These are phyloP conservation scores for Eupleurogrammus muticus DNA, from an alignment of 2,797 vertebrate species.

Conservation along the genomic window DNA sequence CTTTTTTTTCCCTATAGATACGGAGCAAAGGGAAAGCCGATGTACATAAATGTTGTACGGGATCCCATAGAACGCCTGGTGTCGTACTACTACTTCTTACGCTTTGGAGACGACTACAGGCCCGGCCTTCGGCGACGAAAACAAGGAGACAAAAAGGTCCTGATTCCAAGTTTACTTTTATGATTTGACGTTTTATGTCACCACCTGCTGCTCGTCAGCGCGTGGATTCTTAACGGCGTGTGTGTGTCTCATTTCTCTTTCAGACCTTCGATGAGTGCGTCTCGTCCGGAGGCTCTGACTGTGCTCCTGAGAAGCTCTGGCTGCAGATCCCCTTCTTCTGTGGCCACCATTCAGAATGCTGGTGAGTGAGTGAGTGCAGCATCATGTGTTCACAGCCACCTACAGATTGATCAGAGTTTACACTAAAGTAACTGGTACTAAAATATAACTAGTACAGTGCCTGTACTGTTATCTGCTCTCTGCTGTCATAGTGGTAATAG, in stretches of 20 bases:
- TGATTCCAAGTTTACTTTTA: not conserved
- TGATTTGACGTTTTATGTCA: not conserved
- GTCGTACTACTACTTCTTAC: constrained; percentile 97
- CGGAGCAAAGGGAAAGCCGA: constrained; percentile 90
- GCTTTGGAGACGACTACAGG: constrained; percentile 97
- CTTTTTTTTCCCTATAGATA: constrained; percentile 80
- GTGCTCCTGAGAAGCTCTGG: constrained; percentile 97
- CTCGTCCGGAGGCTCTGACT: constrained; percentile 93
- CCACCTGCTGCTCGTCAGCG: not conserved
- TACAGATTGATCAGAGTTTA: too few species aligned
- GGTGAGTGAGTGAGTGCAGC: constrained; percentile 81
- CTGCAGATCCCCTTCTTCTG: constrained; percentile 99
- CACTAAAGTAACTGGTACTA: too few species aligned
- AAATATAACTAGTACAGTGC: too few species aligned
- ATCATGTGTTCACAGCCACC: not conserved
- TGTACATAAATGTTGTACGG: constrained; percentile 97
- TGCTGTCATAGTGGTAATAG: too few species aligned
- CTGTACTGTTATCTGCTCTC: too few species aligned
- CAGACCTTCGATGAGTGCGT: constrained; percentile 99
- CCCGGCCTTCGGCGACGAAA: constrained; percentile 93
- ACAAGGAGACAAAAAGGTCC: constrained; percentile 98
- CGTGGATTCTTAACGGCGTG: not conserved
- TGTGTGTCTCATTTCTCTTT: constrained; percentile 48
- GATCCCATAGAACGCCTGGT: constrained; percentile 97
- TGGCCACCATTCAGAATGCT: constrained; percentile 97